These are phyloP conservation scores for Xiphorhynchus elegans DNA, from an alignment of 2,113 vertebrate species.

Conservation along the genomic window DNA sequence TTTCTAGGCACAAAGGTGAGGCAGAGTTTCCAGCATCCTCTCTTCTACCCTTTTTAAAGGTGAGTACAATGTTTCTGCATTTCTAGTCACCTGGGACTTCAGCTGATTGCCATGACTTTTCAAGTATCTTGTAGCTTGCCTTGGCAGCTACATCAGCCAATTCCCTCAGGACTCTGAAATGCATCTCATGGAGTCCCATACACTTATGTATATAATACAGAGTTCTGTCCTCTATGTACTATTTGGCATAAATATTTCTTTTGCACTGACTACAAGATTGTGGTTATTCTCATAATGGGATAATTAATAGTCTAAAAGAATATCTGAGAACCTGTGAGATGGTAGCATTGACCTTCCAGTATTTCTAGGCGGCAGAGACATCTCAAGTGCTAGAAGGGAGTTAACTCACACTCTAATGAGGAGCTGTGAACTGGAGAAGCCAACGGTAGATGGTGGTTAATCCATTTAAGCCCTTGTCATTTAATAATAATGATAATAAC, in stretches of 20 bases:
- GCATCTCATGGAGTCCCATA: fast-evolving
- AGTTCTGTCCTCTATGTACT: background rate
- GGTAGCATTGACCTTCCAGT: background rate
- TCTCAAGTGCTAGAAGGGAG: background rate
- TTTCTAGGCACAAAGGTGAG: background rate
- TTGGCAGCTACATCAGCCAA: background rate
- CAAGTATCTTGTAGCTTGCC: background rate
- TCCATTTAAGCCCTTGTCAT: background rate
- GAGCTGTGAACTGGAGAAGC: background rate
- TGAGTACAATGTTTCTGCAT: background rate
- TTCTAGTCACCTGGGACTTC: background rate
- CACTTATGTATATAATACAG: background rate
- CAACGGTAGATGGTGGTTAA: background rate
- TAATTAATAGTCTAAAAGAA: background rate
- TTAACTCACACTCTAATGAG: background rate
- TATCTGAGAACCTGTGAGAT: background rate
- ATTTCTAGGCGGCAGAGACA: background rate
- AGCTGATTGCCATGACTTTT: background rate
- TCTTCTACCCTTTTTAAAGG: background rate
- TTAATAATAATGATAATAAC: background rate
- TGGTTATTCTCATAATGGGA: background rate
- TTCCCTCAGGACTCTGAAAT: background rate
- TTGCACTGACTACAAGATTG: background rate
- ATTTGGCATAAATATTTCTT: background rate
- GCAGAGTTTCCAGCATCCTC: background rate